Evolutionary conservation across 1,140 invertebrate genomes (phyloP), one percentile per base, ranked within the genome.

Genomic region (Euglossa dilemma): DNA sequence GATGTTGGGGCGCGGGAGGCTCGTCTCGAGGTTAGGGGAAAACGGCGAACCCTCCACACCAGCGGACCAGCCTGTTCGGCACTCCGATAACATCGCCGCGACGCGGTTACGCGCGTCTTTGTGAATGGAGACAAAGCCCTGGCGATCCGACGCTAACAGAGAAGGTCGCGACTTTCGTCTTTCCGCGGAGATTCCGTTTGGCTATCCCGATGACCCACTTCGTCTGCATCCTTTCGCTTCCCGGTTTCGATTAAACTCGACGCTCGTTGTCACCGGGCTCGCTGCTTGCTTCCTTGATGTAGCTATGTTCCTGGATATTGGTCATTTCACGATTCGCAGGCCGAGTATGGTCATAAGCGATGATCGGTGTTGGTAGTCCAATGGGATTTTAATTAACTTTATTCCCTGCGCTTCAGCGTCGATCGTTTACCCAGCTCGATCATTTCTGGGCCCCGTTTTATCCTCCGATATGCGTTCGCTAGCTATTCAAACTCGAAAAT

Each of bases 41-140:
- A 84, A 83, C 79, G 66, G 63, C 71, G 87, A 87, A 82, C 69
- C 64, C 69, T 87, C 61, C 72, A 52, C 63, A 50, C 66, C 64
- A 45, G 71, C 74, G 61, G 73, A 64, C 56, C 80, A 63, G 57
- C 63, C 86, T 76, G 36, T 43, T 47, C 54, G 25, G 47, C 8
- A n/a, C 28, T 28, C 23, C 71, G 85, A 87, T 84, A 87, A 87
- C 81, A 54, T 61, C 63, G 66, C 67, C 84, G 67, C 72, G 36
- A 45, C 74, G 80, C 59, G 66, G 67, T 71, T 80, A 72, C 72
- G 64, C 56, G 52, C 56, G 64, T 50, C 36, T 59, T 87, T 78
- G 82, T 87, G 87, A 87, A 88, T 85, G 87, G 54, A 87, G 74
- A 82, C 82, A 72, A 81, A 63, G 70, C 57, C 45, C 63, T 66